Evolutionary conservation across 2,113 vertebrate genomes (phyloP).

Genomic region (Cepphus grylle): DNA sequence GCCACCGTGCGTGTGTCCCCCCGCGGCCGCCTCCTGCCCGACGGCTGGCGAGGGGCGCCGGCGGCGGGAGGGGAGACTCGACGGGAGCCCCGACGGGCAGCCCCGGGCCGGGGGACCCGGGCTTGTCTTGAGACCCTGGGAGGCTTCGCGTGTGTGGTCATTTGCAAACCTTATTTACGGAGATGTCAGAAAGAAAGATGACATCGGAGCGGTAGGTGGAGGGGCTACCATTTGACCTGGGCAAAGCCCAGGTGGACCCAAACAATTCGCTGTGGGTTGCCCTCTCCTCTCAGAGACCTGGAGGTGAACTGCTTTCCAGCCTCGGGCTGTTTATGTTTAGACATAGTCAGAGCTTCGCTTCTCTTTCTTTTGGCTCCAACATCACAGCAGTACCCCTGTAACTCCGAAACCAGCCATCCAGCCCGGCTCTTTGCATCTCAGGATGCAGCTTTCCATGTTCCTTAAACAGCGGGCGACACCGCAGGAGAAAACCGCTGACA

Average conservation of each 20-base stretch:
- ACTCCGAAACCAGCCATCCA: neutral
- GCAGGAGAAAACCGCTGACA: conserved; percentile 1
- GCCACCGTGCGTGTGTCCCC: neutral
- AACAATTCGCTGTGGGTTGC: conserved; percentile 66
- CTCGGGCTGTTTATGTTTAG: conserved; percentile 76
- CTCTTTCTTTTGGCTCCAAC: conserved; percentile 64
- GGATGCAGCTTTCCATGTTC: conserved; percentile 34
- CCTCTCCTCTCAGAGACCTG: conserved; percentile 77
- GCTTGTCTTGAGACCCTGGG: neutral
- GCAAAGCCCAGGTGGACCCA: conserved; percentile 71
- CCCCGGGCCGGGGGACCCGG: neutral
- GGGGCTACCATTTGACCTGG: conserved; percentile 3
- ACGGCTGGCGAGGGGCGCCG: neutral
- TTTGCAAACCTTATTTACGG: neutral
- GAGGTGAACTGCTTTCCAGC: conserved; percentile 84
- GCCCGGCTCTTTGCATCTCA: conserved; percentile 21
- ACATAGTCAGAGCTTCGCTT: conserved; percentile 70
- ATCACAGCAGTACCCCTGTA: conserved; percentile 35
- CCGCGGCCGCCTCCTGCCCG: neutral
- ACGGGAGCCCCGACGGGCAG: neutral
- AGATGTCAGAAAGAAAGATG: conserved; percentile 43
- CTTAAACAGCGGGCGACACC: neutral
- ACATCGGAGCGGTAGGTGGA: neutral
- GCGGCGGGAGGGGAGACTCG: neutral
- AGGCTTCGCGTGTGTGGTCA: neutral